phyloP scores from a whole-genome alignment of 2,888 invertebrate species.

The Helleia helle region DNA sequence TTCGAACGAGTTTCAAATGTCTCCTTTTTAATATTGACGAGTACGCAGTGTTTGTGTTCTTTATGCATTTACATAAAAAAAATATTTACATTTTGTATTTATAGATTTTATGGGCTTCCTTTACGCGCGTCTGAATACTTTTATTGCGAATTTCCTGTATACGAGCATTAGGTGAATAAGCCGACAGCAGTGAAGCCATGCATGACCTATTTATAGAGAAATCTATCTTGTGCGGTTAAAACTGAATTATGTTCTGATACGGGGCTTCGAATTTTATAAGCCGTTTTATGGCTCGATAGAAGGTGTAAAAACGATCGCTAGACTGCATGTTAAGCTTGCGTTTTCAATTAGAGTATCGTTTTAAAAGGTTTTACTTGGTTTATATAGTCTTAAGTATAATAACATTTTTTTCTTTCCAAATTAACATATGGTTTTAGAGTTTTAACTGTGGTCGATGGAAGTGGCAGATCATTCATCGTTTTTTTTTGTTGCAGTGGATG shows the following conservation, averaged over 20 bases:
- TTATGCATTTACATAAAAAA: not conserved
- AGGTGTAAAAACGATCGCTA: constrained; percentile 1
- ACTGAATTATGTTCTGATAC: constrained; percentile 18
- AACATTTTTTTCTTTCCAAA: too few species aligned
- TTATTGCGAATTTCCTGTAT: constrained; percentile 7
- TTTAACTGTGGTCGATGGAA: too few species aligned
- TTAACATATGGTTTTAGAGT: too few species aligned
- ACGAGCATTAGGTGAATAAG: constrained; percentile 4
- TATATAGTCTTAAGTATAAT: too few species aligned
- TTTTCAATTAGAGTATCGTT: too few species aligned
- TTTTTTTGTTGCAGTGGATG: too few species aligned
- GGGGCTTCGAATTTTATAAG: constrained; percentile 8
- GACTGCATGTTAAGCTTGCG: too few species aligned
- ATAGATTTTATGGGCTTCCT: constrained; percentile 4
- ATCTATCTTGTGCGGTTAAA: constrained; percentile 16
- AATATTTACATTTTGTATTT: not conserved
- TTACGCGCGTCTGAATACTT: constrained; percentile 2
- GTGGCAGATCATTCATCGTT: too few species aligned
- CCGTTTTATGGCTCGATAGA: constrained; percentile 5
- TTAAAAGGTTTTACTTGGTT: constrained; percentile 19
- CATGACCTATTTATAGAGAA: constrained; percentile 16
- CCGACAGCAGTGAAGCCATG: constrained; percentile 17
- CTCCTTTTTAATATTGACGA: too few species aligned
- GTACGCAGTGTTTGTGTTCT: too few species aligned
- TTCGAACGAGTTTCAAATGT: too few species aligned